A percentile compares a stretch with the other conserved stretches of the same genome.
phyloP scores from a whole-genome alignment of 2,797 vertebrate genomes.

The Hoplostethus atlanticus region DNA sequence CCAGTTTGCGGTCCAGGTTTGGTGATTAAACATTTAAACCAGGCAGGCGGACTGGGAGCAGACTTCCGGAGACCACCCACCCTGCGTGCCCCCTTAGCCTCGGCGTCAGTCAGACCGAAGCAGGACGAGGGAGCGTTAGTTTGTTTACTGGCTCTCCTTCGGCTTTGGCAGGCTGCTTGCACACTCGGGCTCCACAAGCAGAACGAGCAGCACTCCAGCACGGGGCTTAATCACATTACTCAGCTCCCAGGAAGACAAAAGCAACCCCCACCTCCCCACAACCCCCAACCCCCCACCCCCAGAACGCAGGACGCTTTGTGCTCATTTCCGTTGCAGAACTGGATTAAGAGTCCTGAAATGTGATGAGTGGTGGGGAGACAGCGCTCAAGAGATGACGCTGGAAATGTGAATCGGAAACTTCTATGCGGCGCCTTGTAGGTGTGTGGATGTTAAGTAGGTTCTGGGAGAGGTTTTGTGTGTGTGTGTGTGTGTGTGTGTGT shows the following conservation, averaged over 20 bases:
- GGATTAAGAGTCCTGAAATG: slow-evolving; percentile 64
- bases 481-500: slow-evolving; percentile 23
- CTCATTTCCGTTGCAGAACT: slow-evolving; percentile 70
- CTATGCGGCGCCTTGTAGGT: slow-evolving; percentile 40
- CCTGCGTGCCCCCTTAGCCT: slow-evolving; percentile 38
- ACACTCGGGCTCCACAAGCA: slow-evolving; percentile 48
- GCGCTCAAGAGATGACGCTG: slow-evolving; percentile 28
- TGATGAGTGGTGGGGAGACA: slow-evolving; percentile 42
- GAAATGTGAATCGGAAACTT: slow-evolving; percentile 44
- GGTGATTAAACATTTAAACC: slow-evolving; percentile 66
- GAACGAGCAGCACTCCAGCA: slow-evolving; percentile 58
- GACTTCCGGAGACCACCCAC: slow-evolving; percentile 49
- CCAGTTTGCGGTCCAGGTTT: slow-evolving; percentile 44
- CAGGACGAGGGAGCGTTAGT: slow-evolving; percentile 38
- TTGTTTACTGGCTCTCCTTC: slow-evolving; percentile 59
- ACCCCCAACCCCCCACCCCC: slow-evolving; percentile 4
- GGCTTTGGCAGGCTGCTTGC: slow-evolving; percentile 8
- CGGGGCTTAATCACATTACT: slow-evolving; percentile 75
- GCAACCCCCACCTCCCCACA: slow-evolving; percentile 18
- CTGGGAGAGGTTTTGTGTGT: slow-evolving; percentile 23
- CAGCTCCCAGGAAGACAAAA: slow-evolving; percentile 68
- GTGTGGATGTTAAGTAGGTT: slow-evolving; percentile 42
- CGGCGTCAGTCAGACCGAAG: slow-evolving; percentile 11
- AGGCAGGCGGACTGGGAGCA: slow-evolving; percentile 41
- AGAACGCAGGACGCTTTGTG: slow-evolving; percentile 33